Percentiles rank a stretch among this genome's conserved stretches.
These are phyloP conservation scores for Aleiodes leptofemur DNA, from an alignment of 2,888 invertebrate genomes.

Conservation along the genomic window DNA sequence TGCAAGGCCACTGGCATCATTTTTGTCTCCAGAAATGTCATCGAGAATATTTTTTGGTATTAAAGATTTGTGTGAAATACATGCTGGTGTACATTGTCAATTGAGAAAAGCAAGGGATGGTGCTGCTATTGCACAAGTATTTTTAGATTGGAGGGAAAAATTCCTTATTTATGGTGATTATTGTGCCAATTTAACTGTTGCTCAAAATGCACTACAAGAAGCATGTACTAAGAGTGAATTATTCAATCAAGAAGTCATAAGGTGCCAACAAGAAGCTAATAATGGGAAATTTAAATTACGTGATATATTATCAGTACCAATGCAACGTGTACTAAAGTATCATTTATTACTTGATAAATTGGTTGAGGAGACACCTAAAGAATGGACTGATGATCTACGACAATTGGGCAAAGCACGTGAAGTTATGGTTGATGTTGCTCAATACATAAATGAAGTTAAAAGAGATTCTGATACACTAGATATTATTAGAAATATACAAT, in stretches of 20 bases:
- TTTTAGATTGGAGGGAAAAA: constrained; percentile 92
- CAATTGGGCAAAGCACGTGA: constrained; percentile 92
- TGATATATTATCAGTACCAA: constrained; percentile 97
- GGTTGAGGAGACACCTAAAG: constrained; percentile 89
- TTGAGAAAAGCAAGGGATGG: constrained; percentile 84
- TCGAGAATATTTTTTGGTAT: constrained; percentile 92
- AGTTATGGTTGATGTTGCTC: constrained; percentile 97
- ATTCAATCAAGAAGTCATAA: constrained; percentile 82
- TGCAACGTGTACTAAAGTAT: constrained; percentile 98
- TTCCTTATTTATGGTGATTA: constrained; percentile 97
- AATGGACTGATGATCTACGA: constrained; percentile 90
- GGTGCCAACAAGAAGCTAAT: constrained; percentile 95
- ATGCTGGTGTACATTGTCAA: constrained; percentile 89
- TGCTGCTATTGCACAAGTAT: constrained; percentile 81
- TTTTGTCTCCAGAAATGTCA: constrained; percentile 85
- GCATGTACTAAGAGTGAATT: constrained; percentile 82
- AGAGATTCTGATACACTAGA: constrained; percentile 95
- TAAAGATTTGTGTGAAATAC: constrained; percentile 90
- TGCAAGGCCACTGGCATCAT: constrained; percentile 84
- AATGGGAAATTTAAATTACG: constrained; percentile 95
- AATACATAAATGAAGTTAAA: constrained; percentile 98
- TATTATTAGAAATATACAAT: constrained; percentile 93
- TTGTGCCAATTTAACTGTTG: constrained; percentile 93
- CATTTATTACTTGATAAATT: constrained; percentile 94
- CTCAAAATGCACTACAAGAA: constrained; percentile 90